These are phyloP conservation scores for Mesorhabditis sp. DNA, from an alignment of 2,888 invertebrate genomes.

Conservation along the genomic window DNA sequence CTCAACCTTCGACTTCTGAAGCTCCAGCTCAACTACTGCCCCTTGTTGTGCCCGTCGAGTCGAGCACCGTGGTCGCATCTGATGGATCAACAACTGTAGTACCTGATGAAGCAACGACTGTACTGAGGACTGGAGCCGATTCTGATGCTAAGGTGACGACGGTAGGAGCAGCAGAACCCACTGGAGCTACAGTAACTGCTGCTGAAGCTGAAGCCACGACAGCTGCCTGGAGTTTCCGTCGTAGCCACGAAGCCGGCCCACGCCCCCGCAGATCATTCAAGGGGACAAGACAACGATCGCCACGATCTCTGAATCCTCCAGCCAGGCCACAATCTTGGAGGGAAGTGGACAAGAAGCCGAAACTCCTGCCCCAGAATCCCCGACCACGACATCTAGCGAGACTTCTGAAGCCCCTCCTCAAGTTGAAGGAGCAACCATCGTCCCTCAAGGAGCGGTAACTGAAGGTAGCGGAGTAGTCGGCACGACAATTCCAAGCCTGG, in stretches of 20 bases:
- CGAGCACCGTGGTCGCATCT: too few species aligned
- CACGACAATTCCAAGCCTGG: not conserved
- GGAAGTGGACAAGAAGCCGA: not conserved
- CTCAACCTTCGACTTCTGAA: too few species aligned
- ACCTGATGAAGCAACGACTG: too few species aligned
- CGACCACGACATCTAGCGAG: not conserved
- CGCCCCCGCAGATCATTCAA: not conserved
- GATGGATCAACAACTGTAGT: too few species aligned
- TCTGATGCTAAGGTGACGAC: slow-evolving; percentile 5
- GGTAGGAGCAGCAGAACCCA: slow-evolving; percentile 11
- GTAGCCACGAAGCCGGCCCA: slow-evolving; percentile 18
- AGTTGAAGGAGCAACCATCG: not conserved
- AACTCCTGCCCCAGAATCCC: not conserved
- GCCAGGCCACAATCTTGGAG: not conserved
- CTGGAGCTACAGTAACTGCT: slow-evolving; percentile 14
- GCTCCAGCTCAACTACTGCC: too few species aligned
- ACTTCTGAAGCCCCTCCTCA: not conserved
- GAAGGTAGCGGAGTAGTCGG: not conserved
- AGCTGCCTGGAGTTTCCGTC: slow-evolving; percentile 11
- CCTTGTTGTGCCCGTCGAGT: too few species aligned
- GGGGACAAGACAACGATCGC: slow-evolving; percentile 9
- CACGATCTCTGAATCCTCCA: slow-evolving; percentile 14
- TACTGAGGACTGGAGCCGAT: not conserved
- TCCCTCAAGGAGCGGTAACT: not conserved
- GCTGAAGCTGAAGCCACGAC: slow-evolving; percentile 9